phyloP scores from a whole-genome alignment of 2,888 invertebrate genomes.

The Drepana falcataria region DNA sequence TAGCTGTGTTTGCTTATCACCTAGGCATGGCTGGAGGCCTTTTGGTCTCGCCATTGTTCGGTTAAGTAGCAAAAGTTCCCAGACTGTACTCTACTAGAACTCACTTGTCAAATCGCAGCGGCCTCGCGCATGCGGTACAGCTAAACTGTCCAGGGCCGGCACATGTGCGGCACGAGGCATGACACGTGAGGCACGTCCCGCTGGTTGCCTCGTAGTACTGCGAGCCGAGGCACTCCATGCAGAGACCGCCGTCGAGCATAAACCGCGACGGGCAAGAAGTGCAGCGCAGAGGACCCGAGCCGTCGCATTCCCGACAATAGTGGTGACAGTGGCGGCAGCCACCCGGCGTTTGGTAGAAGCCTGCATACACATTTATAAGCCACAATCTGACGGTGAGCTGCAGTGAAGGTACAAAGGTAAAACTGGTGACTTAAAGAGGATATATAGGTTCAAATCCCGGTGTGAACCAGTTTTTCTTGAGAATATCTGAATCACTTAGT shows the following conservation, averaged over 20 bases:
- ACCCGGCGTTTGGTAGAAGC: conserved; percentile 88
- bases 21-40: too few species aligned
- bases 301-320: conserved; percentile 91
- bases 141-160: conserved; percentile 84
- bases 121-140: conserved; percentile 82
- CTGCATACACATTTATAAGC: conserved; percentile 33
- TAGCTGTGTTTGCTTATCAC: too few species aligned
- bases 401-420: too few species aligned
- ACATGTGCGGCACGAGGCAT: conserved; percentile 81
- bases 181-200: conserved; percentile 83
- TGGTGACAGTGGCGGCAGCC: conserved; percentile 94
- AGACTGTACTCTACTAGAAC: conserved; percentile 12
- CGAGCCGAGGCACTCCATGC: conserved; percentile 86
- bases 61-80: too few species aligned
- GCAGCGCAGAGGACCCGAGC: conserved; percentile 86
- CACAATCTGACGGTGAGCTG: too few species aligned
- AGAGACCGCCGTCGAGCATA: conserved; percentile 85
- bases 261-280: conserved; percentile 85
- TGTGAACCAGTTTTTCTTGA: too few species aligned
- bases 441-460: too few species aligned
- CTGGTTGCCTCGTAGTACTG: conserved; percentile 85
- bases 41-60: too few species aligned
- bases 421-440: too few species aligned
- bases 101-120: conserved; percentile 81
- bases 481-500: too few species aligned